Evolutionary conservation across 2,797 vertebrate genomes (phyloP), one percentile per base, ranked within the genome.

Genomic region (Channallabes apus): DNA sequence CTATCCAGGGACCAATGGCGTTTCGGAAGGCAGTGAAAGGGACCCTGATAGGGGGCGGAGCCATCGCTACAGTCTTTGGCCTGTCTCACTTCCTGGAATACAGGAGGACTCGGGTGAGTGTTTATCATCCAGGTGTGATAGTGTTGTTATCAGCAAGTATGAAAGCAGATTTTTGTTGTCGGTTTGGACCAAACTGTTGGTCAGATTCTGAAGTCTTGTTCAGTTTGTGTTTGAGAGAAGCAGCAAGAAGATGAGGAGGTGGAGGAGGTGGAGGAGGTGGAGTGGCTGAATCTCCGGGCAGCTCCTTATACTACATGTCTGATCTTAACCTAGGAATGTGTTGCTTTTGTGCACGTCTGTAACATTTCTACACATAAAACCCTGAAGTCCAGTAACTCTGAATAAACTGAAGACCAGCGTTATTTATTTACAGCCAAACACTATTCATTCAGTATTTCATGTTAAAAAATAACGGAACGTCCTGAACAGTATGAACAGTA

Each of bases 61-160:
- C 95, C 17, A 93, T 97, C 72, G 96, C 95, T 65, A 90, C 96
- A 0, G 92, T 95, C 46, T 95, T 97, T 71, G 96, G 97, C 91
- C 93, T 98, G 77, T 98, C 97, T 27, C 96, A 98, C 87, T 94
- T 98, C 85, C 91, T 96, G 61, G 95, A 97, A 89, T 96, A 97
- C 93, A 96, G 92, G 94, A 97, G 94, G 90, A 95, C 94, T 71
- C 95, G 97, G 94, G 96, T 96, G 88, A 80, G 91, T 2, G 14
- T 82, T 81, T 64, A 61, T 27, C 24, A 11, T 18, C 54, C 56
- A 46, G n/a, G 3, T 15, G 2, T 61, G 58, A 38, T 0, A 7
- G 6, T 9, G 58, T 78, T 59, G 11, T 5, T 9, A 62, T 22
- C 32, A 27, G n/a, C 72, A 8, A 9, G 46, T 15, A 29, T 75